phyloP scores from a whole-genome alignment of 2,888 invertebrate species.

The Cordilura impudica region DNA sequence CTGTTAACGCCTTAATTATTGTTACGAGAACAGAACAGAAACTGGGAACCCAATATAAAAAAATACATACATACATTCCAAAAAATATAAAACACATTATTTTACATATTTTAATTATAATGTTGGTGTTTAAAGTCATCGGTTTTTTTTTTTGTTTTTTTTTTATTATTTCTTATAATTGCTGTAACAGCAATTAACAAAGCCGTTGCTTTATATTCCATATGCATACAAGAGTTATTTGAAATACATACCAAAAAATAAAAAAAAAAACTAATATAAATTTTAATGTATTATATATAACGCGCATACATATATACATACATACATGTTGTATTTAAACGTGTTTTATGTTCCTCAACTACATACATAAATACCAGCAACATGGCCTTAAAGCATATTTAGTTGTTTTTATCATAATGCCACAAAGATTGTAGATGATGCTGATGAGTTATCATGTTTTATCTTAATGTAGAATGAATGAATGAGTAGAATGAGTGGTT shows the following conservation, averaged over 20 bases:
- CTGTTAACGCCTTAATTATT: constrained; percentile 53
- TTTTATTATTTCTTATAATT: constrained; percentile 43
- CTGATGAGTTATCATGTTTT: constrained; percentile 40
- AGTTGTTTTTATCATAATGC: constrained; percentile 3
- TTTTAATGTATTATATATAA: constrained; percentile 23
- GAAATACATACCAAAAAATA: constrained; percentile 3
- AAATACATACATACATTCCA: background rate
- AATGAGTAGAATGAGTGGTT: constrained; percentile 8
- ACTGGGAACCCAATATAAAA: background rate
- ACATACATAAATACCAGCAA: background rate
- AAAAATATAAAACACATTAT: constrained; percentile 38
- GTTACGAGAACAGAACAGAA: constrained; percentile 11
- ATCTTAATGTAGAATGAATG: constrained; percentile 11
- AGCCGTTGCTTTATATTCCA: constrained; percentile 26
- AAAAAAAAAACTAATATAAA: too few species aligned
- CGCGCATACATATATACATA: background rate
- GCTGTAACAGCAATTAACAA: constrained; percentile 53
- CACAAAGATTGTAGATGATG: constrained; percentile 17
- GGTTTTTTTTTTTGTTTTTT: constrained; percentile 2
- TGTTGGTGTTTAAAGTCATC: constrained; percentile 38
- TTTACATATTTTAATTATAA: constrained; percentile 58
- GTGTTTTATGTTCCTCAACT: constrained; percentile 36
- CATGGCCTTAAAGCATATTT: constrained; percentile 37
- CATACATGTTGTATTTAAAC: constrained; percentile 34
- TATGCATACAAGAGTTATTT: constrained; percentile 28